Base-by-base conservation (phyloP, 2,888 invertebrate species). In the Platerodrilus igneus region DNA sequence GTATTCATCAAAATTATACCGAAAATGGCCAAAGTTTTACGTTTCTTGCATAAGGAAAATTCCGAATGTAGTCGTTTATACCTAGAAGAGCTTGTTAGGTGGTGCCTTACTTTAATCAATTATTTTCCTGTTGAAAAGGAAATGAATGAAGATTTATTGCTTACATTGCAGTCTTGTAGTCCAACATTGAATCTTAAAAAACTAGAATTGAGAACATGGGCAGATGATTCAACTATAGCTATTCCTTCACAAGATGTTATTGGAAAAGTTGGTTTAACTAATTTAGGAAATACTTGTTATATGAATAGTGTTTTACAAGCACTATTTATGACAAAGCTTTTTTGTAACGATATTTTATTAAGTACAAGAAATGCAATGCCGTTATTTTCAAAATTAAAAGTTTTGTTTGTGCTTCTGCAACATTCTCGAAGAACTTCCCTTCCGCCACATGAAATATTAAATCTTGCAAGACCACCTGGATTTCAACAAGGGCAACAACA, bases 241-340 rank as follows among this genome's bases (percentile, higher is more conserved):
- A 48, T 56, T 7, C 32, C 56, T 9, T 45, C 51, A 26, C 53
- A 50, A 20, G 61, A 62, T 43, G 57, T 64, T 4, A 56, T 67
- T 7, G 71, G 70, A 43, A 76, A 81, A 69, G 83, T 86, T 3
- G 90, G 90, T 2, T 73, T 91, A 13, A 75, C 79, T 21, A 91
- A 91, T 70, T 72, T 89, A 22, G 89, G 90, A 16, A 91, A 90
- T 58, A 90, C 90, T 0, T 91, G 91, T 64, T 91, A 89, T 56
- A 85, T 90, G 84, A 91, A 91, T 67, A 87, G 88, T 61, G 82
- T 89, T 2, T 68, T 90, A 42, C 91, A 91, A 64, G 86, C 89
- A 0, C 69, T 91, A 22, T 82, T 82, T 37, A 84, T 87, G 77
- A 87, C 89, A 15, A 81, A 80, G 63, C 79, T 81, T 76, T 86